These are phyloP conservation scores for Aphrocallistes beatrix DNA, from an alignment of 37 sponge, comb jelly and placozoan species.

Conservation along the genomic window DNA sequence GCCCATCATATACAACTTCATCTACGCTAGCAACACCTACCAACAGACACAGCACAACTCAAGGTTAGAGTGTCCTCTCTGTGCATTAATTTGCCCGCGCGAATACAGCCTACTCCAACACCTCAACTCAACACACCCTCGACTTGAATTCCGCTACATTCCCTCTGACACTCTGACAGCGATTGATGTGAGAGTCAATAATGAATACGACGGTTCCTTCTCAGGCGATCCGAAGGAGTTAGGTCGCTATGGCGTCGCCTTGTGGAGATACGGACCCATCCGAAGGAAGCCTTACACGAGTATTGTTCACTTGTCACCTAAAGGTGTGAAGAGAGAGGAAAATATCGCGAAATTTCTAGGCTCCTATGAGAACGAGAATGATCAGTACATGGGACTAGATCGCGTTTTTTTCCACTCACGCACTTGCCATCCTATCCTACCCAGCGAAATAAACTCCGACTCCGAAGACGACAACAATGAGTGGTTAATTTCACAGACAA, in stretches of 20 bases:
- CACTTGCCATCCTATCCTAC: constrained; percentile 44
- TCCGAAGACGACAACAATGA: constrained; percentile 44
- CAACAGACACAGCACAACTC: constrained; percentile 67
- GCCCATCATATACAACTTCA: constrained; percentile 56
- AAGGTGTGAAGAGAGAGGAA: neutral
- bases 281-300: neutral
- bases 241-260: neutral
- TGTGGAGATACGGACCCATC: neutral
- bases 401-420: constrained; percentile 44
- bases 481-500: neutral
- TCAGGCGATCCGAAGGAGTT: neutral
- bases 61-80: constrained; percentile 66
- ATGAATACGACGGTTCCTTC: constrained; percentile 5
- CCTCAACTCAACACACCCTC: constrained; percentile 60
- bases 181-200: constrained; percentile 5
- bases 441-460: constrained; percentile 43
- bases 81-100: constrained; percentile 36
- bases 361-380: neutral
- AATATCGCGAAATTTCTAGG: neutral
- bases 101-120: constrained; percentile 59
- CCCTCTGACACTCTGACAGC: neutral
- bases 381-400: neutral
- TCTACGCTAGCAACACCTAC: constrained; percentile 47
- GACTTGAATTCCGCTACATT: constrained; percentile 57
- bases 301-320: neutral